phyloP scores from a whole-genome alignment of 2,797 vertebrate species.

The Masticophis lateralis region DNA sequence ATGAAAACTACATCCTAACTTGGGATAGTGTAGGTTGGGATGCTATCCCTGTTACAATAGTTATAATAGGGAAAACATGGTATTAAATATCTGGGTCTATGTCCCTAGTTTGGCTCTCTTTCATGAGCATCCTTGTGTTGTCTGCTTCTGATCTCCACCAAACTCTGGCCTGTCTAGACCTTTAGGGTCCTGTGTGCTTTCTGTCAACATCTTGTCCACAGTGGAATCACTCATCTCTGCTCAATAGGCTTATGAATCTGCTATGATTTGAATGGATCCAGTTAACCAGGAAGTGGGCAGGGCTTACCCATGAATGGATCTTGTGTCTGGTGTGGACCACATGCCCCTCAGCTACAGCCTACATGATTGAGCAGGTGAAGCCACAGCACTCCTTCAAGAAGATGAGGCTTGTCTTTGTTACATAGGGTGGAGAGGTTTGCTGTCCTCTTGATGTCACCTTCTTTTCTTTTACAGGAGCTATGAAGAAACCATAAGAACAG shows the following conservation, averaged over 20 bases:
- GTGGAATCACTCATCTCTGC: slow-evolving; percentile 83
- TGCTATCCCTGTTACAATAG: not conserved
- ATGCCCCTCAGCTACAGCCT: slow-evolving; percentile 38
- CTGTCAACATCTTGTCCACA: slow-evolving; percentile 85
- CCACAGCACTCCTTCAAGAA: slow-evolving; percentile 88
- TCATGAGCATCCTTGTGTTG: not conserved
- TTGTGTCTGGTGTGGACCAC: slow-evolving; percentile 19
- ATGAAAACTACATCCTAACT: not conserved
- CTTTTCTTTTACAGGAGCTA: slow-evolving; percentile 71
- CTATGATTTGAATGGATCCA: slow-evolving; percentile 39
- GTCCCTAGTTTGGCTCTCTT: not conserved
- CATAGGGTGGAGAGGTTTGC: slow-evolving; percentile 72
- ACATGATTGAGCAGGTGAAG: slow-evolving; percentile 87
- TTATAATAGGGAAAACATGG: not conserved
- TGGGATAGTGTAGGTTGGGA: not conserved
- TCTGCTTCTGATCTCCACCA: not conserved
- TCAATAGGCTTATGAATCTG: slow-evolving; percentile 87
- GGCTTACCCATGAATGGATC: slow-evolving; percentile 21
- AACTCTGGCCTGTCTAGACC: not conserved
- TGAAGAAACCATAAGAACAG: not conserved
- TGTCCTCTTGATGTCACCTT: slow-evolving; percentile 74
- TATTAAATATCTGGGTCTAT: not conserved
- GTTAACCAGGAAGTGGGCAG: not conserved
- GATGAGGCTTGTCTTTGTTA: slow-evolving; percentile 79
- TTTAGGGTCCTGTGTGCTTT: slow-evolving; percentile 66